Percentiles rank a stretch among this genome's conserved stretches.
phyloP scores from a whole-genome alignment of 2,888 invertebrate genomes.

The Lottia gigantea region DNA sequence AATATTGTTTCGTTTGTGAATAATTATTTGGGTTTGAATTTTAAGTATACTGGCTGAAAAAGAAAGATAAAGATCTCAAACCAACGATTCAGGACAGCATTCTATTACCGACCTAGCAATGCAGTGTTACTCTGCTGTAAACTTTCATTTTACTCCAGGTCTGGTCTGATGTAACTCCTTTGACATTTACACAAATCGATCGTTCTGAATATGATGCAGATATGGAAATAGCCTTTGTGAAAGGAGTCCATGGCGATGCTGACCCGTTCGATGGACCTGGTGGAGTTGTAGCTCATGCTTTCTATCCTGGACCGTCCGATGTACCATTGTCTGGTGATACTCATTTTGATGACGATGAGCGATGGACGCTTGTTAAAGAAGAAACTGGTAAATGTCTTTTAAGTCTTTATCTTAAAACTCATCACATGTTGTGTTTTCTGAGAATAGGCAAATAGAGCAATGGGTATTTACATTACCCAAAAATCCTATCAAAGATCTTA shows the following conservation, averaged over 20 bases:
- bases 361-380: constrained; percentile 14
- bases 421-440: too few relatives aligned
- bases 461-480: too few relatives aligned
- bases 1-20: too few relatives aligned
- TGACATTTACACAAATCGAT: constrained; percentile 12
- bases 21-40: too few relatives aligned
- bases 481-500: too few relatives aligned
- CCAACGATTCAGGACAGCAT: too few relatives aligned
- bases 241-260: constrained; percentile 16
- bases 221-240: constrained; percentile 14
- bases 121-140: too few relatives aligned
- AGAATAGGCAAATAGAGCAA: too few relatives aligned
- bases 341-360: constrained; percentile 16
- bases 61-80: too few relatives aligned
- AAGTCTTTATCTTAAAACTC: too few relatives aligned
- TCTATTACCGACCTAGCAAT: too few relatives aligned
- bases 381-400: not conserved
- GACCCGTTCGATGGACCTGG: constrained; percentile 18
- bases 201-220: constrained; percentile 1
- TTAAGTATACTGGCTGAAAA: too few relatives aligned
- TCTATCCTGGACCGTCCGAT: constrained; percentile 11
- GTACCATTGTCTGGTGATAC: constrained; percentile 10
- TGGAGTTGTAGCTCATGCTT: constrained; percentile 19
- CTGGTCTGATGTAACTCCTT: constrained; percentile 13
- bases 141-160: not conserved